Percentiles rank a stretch among this genome's conserved stretches.
Conservation (phyloP, 2,888 invertebrate genomes). For the Machimus rusticus region DNA sequence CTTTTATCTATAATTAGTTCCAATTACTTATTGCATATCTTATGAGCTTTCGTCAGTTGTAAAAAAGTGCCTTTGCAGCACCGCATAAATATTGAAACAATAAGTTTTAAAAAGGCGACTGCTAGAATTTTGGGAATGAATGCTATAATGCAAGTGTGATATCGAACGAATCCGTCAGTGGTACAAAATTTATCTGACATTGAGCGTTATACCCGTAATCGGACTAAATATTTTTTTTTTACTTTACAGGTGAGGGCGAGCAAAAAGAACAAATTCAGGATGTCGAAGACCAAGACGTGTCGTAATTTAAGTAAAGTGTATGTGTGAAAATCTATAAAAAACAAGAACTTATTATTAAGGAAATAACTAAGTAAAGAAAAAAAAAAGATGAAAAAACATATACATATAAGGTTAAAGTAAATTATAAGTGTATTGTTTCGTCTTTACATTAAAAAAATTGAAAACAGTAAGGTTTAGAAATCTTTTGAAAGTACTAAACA, state of each 20-base stretch:
- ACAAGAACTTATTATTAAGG: constrained; percentile 49
- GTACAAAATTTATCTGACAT: not conserved
- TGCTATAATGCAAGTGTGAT: too few relatives aligned
- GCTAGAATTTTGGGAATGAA: not conserved
- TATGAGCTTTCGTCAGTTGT: not conserved
- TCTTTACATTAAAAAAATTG: constrained; percentile 53
- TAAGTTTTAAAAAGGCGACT: not conserved
- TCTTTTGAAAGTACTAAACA: constrained; percentile 32
- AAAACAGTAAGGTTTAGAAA: constrained; percentile 42
- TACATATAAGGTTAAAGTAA: constrained; percentile 57
- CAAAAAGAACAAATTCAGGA: constrained; percentile 92
- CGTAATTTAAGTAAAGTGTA: constrained; percentile 74
- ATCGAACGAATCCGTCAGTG: not conserved
- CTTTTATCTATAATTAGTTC: too few relatives aligned
- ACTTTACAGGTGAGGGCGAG: constrained; percentile 81
- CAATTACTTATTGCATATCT: too few relatives aligned
- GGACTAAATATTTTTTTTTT: constrained; percentile 11
- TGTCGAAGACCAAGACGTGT: constrained; percentile 94
- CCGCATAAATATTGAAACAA: not conserved
- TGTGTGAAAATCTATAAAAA: constrained; percentile 51
- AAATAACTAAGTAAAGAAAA: constrained; percentile 63
- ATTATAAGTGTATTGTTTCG: constrained; percentile 61
- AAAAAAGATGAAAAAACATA: constrained; percentile 60
- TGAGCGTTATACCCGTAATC: constrained; percentile 19
- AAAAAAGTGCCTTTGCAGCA: not conserved